Conservation (phyloP, 2,888 invertebrate species). For the Geotrupes spiniger region DNA sequence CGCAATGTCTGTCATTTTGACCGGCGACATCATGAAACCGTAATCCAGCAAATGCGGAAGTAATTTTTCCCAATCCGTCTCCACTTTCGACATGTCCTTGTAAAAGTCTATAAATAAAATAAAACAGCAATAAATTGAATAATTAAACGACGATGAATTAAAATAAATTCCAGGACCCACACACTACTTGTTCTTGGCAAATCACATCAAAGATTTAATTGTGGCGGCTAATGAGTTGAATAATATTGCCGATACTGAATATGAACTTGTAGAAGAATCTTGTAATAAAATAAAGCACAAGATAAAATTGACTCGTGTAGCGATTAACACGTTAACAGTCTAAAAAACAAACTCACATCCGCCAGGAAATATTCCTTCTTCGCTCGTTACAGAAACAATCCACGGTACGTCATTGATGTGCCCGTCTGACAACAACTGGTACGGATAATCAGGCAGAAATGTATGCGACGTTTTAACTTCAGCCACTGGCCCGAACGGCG, state of each 20-base stretch:
- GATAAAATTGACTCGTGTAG: too few species aligned
- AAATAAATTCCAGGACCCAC: too few species aligned
- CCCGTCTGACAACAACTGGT: constrained; percentile 57
- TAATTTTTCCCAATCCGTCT: constrained; percentile 59
- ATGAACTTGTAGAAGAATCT: too few species aligned
- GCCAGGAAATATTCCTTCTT: constrained; percentile 69
- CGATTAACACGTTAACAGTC: too few species aligned
- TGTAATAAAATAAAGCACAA: too few species aligned
- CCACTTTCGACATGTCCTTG: constrained; percentile 46
- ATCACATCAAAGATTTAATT: too few species aligned
- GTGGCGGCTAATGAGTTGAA: too few species aligned
- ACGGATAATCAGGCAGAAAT: constrained; percentile 63
- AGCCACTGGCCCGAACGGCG: constrained; percentile 65
- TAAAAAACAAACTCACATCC: constrained; percentile 53
- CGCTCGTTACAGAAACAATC: constrained; percentile 61
- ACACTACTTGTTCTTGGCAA: too few species aligned
- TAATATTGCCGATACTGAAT: too few species aligned
- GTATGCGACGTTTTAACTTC: constrained; percentile 46
- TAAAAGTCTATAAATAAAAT: constrained; percentile 23
- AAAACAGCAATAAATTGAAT: too few species aligned
- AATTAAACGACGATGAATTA: too few species aligned
- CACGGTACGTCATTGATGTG: constrained; percentile 62
- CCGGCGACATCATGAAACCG: constrained; percentile 56
- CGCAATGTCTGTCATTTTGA: constrained; percentile 51
- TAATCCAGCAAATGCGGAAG: constrained; percentile 62